phyloP scores from a whole-genome alignment of 2,888 invertebrate genomes.

The Trimorus sp. region DNA sequence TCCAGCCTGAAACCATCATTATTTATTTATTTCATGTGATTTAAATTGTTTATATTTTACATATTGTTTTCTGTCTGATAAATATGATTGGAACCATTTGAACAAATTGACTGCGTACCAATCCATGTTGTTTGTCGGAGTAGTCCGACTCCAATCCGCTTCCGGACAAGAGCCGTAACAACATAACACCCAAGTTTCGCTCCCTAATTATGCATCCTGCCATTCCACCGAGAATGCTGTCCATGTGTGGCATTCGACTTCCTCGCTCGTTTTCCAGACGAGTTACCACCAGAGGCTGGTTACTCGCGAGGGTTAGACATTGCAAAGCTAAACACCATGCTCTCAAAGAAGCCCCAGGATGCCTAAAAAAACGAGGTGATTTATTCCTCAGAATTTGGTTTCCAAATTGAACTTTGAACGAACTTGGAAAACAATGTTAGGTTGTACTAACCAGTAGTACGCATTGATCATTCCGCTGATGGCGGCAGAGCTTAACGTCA shows the following conservation, averaged over 20 bases:
- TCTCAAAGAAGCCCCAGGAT: conserved; percentile 86
- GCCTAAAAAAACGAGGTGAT: conserved; percentile 75
- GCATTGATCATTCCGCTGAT: conserved; percentile 86
- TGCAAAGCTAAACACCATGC: conserved; percentile 91
- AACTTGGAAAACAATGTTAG: conserved; percentile 1
- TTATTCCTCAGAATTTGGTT: not conserved
- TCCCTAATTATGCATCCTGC: conserved; percentile 86
- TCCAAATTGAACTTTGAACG: not conserved
- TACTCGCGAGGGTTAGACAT: conserved; percentile 88
- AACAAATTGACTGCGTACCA: conserved; percentile 73
- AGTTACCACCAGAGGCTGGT: conserved; percentile 82
- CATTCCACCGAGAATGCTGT: conserved; percentile 83
- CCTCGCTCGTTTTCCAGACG: conserved; percentile 73
- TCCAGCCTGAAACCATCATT: conserved; percentile 84
- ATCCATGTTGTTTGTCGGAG: conserved; percentile 83
- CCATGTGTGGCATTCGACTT: conserved; percentile 74
- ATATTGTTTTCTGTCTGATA: too few relatives aligned
- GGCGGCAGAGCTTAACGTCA: conserved; percentile 86
- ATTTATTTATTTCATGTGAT: too few relatives aligned
- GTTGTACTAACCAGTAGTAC: conserved; percentile 83
- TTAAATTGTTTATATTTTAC: too few relatives aligned
- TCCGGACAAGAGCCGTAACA: conserved; percentile 87
- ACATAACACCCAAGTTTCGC: conserved; percentile 86
- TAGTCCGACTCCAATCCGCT: conserved; percentile 83
- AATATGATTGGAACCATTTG: too few relatives aligned